Percentiles rank a stretch among this genome's conserved stretches.
These are phyloP conservation scores for Dipodomys ordii DNA, from an alignment of 2,113 vertebrate genomes.

Conservation along the genomic window DNA sequence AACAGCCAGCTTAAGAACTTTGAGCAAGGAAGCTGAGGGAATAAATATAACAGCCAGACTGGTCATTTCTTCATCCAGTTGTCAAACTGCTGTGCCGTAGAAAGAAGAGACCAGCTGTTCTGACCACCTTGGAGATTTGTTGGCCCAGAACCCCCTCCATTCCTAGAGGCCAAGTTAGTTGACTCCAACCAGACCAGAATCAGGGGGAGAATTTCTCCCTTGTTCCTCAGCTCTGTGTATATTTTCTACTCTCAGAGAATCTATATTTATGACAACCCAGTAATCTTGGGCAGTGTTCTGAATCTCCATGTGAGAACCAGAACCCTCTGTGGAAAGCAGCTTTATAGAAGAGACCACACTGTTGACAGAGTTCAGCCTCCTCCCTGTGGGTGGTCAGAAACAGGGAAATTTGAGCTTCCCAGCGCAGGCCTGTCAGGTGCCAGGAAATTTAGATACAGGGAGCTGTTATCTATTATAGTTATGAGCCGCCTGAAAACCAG, in stretches of 20 bases:
- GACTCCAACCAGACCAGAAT: not conserved
- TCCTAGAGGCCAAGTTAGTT: not conserved
- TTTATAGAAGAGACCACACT: constrained; percentile 20
- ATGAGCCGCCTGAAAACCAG: constrained; percentile 38
- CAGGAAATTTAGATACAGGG: constrained; percentile 52
- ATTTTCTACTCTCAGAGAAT: constrained; percentile 49
- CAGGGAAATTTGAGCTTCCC: constrained; percentile 53
- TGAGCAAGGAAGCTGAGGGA: not conserved
- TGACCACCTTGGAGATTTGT: not conserved
- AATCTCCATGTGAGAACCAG: not conserved
- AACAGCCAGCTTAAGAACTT: not conserved
- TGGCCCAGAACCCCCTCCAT: not conserved
- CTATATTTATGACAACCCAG: constrained; percentile 42
- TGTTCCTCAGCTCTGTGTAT: not conserved
- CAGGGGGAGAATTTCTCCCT: not conserved
- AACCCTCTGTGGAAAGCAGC: constrained; percentile 16
- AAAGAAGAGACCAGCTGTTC: not conserved
- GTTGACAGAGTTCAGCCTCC: constrained; percentile 48
- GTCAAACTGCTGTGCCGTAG: not conserved
- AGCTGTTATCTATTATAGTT: constrained; percentile 68
- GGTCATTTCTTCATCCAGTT: not conserved
- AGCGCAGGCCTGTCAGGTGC: constrained; percentile 24
- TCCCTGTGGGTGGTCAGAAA: constrained; percentile 65
- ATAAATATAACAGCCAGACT: not conserved
- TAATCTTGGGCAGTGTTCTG: constrained; percentile 2